Conservation (phyloP, 2,797 vertebrate species). For the Pipistrellus pygmaeus region DNA sequence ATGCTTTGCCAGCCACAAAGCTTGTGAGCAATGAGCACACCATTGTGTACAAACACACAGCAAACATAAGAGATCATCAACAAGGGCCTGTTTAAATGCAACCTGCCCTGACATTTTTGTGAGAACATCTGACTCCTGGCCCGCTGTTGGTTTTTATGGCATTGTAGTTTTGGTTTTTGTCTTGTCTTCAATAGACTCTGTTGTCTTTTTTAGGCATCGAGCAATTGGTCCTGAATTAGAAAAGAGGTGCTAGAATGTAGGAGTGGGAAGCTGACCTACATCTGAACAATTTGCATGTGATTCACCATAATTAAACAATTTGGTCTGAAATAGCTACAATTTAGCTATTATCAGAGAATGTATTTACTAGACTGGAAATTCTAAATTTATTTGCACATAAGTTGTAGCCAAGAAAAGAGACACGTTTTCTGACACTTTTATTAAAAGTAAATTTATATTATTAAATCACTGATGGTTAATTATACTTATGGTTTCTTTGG, state of each 20-base stretch:
- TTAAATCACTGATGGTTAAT: constrained; percentile 44
- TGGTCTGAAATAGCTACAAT: constrained; percentile 76
- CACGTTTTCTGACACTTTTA: constrained; percentile 56
- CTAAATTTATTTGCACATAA: constrained; percentile 74
- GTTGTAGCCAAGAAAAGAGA: constrained; percentile 40
- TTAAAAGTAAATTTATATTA: constrained; percentile 56
- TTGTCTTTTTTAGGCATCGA: constrained; percentile 43
- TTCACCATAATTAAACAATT: constrained; percentile 80
- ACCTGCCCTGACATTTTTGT: background rate
- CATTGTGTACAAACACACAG: background rate
- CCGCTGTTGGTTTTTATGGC: background rate
- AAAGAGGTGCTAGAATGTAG: constrained; percentile 67
- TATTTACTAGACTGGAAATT: constrained; percentile 76
- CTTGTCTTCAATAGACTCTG: background rate
- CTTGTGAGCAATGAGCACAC: background rate
- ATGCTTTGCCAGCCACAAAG: background rate
- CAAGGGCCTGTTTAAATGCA: background rate
- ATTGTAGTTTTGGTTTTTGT: background rate
- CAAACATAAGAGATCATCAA: background rate
- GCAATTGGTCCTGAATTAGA: constrained; percentile 51
- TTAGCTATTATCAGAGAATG: constrained; percentile 79
- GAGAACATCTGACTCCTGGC: background rate
- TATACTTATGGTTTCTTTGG: constrained; percentile 11
- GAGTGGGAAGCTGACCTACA: constrained; percentile 67
- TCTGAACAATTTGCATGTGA: constrained; percentile 77